phyloP scores from a whole-genome alignment of 2,797 vertebrate genomes.

The Hippopotamyrus pictus region DNA sequence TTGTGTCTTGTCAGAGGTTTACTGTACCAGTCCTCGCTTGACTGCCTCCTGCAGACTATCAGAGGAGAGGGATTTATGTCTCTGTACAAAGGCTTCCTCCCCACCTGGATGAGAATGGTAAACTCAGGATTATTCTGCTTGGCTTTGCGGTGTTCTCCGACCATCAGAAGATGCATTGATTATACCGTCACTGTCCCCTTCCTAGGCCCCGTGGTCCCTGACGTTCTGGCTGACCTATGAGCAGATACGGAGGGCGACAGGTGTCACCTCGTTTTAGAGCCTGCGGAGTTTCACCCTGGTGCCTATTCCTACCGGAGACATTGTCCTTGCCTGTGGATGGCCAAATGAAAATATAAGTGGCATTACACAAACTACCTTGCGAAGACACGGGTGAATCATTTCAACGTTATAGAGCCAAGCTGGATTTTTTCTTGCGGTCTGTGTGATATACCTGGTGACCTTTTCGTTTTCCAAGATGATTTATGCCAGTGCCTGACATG shows the following conservation, averaged over 20 bases:
- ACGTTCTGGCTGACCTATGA: slow-evolving; percentile 78
- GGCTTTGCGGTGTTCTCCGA: neutral
- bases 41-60: slow-evolving; percentile 69
- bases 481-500: neutral
- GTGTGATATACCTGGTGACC: neutral
- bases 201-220: slow-evolving; percentile 73
- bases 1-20: slow-evolving; percentile 57
- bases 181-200: neutral
- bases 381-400: neutral
- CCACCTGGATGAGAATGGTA: slow-evolving; percentile 81
- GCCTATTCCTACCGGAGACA: neutral
- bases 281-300: neutral
- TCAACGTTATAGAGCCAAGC: neutral
- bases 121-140: neutral
- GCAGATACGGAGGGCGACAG: slow-evolving; percentile 66
- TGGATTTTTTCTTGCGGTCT: neutral
- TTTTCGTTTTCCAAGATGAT: neutral
- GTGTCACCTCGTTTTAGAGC: slow-evolving; percentile 65
- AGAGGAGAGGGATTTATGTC: slow-evolving; percentile 70
- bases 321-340: neutral
- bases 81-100: slow-evolving; percentile 77
- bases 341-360: neutral
- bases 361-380: neutral
- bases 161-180: neutral
- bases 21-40: slow-evolving; percentile 69